Conservation (phyloP, 1,140 invertebrate species). For the Pseudomyrmex sp. region DNA sequence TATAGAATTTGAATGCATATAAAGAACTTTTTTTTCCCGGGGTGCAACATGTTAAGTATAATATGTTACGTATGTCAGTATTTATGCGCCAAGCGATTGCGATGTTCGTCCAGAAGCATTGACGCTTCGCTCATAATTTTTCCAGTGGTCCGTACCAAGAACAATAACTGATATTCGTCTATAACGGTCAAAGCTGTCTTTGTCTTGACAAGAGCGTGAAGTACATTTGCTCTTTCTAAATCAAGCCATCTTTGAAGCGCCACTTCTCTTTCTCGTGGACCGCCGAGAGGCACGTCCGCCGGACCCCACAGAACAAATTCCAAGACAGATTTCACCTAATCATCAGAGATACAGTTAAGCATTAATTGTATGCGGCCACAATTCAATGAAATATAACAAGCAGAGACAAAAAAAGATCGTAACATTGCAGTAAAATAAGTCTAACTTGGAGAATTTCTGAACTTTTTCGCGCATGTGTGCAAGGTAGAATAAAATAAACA, state of each 20-base stretch:
- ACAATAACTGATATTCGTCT: conserved; percentile 92
- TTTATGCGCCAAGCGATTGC: conserved; percentile 60
- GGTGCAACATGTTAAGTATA: background rate
- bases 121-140: conserved; percentile 93
- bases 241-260: conserved; percentile 93
- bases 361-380: background rate
- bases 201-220: conserved; percentile 91
- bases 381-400: background rate
- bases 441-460: too few relatives aligned
- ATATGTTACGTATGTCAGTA: conserved; percentile 20
- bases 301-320: conserved; percentile 95
- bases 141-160: conserved; percentile 92
- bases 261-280: conserved; percentile 89
- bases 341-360: background rate
- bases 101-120: conserved; percentile 86
- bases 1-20: too few relatives aligned
- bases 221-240: conserved; percentile 91
- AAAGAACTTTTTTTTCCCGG: too few relatives aligned
- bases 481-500: background rate
- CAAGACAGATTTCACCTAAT: conserved; percentile 89
- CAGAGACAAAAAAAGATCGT: background rate
- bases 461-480: background rate
- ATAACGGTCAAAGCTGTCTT: conserved; percentile 90
- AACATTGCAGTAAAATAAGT: background rate
- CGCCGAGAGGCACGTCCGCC: conserved; percentile 89